These are phyloP conservation scores for Cydia splendana DNA, from an alignment of 1,140 invertebrate species.

Conservation along the genomic window DNA sequence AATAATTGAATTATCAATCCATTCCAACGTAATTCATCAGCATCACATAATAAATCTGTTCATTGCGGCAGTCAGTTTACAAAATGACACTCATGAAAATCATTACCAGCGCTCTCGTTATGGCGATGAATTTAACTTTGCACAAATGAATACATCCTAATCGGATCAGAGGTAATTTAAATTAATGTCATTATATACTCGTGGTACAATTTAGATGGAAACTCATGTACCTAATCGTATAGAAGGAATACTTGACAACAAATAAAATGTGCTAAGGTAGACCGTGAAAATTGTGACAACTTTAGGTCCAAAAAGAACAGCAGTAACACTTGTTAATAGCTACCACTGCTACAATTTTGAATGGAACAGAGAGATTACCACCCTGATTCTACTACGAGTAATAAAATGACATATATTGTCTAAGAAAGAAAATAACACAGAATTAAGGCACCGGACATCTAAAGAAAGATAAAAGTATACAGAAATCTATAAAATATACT, in stretches of 20 bases:
- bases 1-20: too few species aligned
- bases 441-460: background rate
- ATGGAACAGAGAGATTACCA: too few species aligned
- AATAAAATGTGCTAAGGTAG: background rate
- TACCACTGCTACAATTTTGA: too few species aligned
- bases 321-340: too few species aligned
- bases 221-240: background rate
- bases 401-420: too few species aligned
- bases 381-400: too few species aligned
- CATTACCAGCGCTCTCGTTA: conserved; percentile 15
- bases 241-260: background rate
- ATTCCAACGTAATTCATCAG: background rate
- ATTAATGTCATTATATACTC: background rate
- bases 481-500: background rate
- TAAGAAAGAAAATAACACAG: background rate
- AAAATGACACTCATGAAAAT: conserved; percentile 11
- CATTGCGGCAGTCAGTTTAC: background rate
- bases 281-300: background rate
- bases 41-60: background rate
- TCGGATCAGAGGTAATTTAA: background rate
- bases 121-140: conserved; percentile 13
- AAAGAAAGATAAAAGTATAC: background rate
- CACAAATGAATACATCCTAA: background rate
- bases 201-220: background rate
- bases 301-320: too few species aligned